Conservation (phyloP, 2,113 vertebrate species). For the Talpa occidentalis region DNA sequence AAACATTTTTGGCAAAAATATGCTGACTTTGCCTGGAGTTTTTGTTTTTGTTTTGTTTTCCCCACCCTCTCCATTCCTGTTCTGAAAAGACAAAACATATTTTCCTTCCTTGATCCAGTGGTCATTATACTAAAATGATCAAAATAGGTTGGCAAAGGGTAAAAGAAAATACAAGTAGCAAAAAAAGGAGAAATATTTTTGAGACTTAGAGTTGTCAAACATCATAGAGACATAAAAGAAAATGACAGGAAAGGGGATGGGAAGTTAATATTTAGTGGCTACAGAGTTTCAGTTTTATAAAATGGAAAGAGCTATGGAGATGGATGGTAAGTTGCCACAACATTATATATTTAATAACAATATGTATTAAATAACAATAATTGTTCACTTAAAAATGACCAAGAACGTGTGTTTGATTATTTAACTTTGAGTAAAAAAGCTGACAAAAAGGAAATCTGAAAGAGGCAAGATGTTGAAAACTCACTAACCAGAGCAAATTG, state of each 20-base stretch:
- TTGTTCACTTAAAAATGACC: background rate
- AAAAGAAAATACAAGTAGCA: background rate
- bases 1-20: background rate
- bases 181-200: background rate
- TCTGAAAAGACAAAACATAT: background rate
- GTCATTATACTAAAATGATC: background rate
- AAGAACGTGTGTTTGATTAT: background rate
- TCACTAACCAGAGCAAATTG: background rate
- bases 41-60: background rate
- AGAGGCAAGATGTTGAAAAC: background rate
- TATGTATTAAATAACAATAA: background rate
- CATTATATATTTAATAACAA: background rate
- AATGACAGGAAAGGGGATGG: background rate
- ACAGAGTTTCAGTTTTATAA: background rate
- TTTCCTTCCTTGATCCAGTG: background rate
- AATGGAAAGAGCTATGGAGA: background rate
- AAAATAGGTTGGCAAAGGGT: background rate
- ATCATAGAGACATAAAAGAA: background rate
- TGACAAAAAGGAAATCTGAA: background rate
- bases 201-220: background rate
- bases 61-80: background rate
- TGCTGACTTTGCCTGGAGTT: background rate
- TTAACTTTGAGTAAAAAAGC: constrained; percentile 35
- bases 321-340: background rate
- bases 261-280: background rate